Evolutionary conservation across 2,888 invertebrate genomes (phyloP), one percentile per base, ranked within the genome.

Genomic region (Melangyna quadrimaculata): DNA sequence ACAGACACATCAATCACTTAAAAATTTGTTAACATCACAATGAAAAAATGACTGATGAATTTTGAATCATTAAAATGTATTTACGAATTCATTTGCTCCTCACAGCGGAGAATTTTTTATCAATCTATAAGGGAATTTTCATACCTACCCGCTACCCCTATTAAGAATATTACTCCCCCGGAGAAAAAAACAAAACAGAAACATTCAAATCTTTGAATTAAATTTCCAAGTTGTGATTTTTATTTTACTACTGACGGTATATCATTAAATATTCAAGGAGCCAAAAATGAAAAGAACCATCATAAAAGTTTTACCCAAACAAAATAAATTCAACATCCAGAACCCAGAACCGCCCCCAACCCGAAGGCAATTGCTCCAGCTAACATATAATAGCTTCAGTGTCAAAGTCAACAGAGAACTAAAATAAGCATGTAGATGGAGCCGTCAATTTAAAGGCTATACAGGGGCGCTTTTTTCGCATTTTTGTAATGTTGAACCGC

Each of bases 261-360:
- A 8, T 27, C 48, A 14, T 35, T 27, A 43, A 63, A 63, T 63
- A 45, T 19, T 8, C 19, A 65, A 19, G 27, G 1, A 29, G n/a
- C 12, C 22, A 65, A 65, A 65, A 29, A 65, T 19, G 65, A 32
- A 65, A 45, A 29, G 63, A 45, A 45, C 14, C 48, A 65, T 65
- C 48, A 65, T 65, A 65, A 65, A 48, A 65, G 65, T 65, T 65
- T 48, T 12, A 32, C 32, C 65, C 19, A 22, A 65, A 65, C 32
- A 19, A n/a, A 40, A 61, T 19, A 61, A 61, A 2, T 59, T 5
- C 37, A 59, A 8, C n/a, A 61, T 24, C 2, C 2, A 27, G 14
- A 48, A 35, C 22, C 22, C 22, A 32, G 65, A 48, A 32, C 48
- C 65, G 12, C 32, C 65, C 48, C 48, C 22, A 48, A 65, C 32